Conservation (phyloP, 37 sponge, comb jelly and placozoan species). For the Aplysina aerophoba region DNA sequence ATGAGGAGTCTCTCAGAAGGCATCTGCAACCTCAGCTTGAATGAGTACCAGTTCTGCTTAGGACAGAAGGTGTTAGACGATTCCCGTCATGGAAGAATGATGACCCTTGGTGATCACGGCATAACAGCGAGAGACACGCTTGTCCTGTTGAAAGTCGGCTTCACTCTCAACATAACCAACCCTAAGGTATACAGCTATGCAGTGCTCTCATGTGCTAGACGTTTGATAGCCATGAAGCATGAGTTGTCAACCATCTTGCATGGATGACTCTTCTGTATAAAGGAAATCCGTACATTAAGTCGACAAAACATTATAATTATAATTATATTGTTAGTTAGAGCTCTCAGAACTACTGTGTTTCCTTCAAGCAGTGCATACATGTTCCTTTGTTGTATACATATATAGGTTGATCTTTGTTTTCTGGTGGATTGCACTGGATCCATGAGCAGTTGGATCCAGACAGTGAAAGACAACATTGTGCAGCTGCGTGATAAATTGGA, state of each 20-base stretch:
- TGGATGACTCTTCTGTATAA: too few species aligned
- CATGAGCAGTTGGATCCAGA: constrained; percentile 66
- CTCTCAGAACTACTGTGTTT: too few species aligned
- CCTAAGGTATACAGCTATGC: constrained; percentile 47
- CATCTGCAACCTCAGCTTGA: constrained; percentile 22
- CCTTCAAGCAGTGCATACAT: too few species aligned
- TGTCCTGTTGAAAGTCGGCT: constrained; percentile 53
- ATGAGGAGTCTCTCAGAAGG: constrained; percentile 34
- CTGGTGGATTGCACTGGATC: constrained; percentile 80
- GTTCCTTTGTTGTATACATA: too few species aligned
- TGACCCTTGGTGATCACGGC: constrained; percentile 40
- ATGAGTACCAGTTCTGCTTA: constrained; percentile 43
- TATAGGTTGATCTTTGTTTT: constrained; percentile 79
- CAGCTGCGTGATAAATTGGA: constrained; percentile 49
- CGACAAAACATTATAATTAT: too few species aligned
- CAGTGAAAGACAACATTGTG: constrained; percentile 72
- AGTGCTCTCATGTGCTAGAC: too few species aligned
- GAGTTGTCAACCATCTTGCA: too few species aligned
- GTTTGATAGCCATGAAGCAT: too few species aligned
- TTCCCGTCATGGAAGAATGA: constrained; percentile 36
- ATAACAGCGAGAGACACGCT: constrained; percentile 51
- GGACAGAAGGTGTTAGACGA: constrained; percentile 38
- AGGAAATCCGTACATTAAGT: too few species aligned
- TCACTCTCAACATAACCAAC: constrained; percentile 51
- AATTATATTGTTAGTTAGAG: too few species aligned